A percentile compares a stretch with the other conserved stretches of the same genome.
Evolutionary conservation across 2,113 vertebrate genomes (phyloP).

Genomic region (Saimiri boliviensis): DNA sequence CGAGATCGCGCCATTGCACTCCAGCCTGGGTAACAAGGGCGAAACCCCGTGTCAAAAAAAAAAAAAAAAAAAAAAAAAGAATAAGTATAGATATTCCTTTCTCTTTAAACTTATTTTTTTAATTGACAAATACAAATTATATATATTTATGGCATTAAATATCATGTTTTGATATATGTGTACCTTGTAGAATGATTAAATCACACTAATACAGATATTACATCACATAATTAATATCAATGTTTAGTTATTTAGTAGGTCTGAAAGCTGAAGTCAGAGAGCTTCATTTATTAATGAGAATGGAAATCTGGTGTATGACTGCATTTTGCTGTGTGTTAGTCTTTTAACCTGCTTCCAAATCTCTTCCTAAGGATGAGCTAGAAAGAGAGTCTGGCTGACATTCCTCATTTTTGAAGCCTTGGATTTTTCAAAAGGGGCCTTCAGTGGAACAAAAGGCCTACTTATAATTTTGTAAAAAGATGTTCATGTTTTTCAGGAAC

Average conservation of each 20-base stretch:
- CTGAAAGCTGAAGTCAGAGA: background rate
- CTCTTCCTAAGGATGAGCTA: background rate
- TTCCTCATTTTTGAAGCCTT: background rate
- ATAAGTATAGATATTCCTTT: background rate
- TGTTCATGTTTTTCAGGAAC: background rate
- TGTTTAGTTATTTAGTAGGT: background rate
- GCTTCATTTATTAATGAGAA: background rate
- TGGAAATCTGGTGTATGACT: background rate
- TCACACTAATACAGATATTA: background rate
- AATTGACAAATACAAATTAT: background rate
- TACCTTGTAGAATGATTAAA: background rate
- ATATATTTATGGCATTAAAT: background rate
- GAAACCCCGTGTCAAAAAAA: too few species aligned
- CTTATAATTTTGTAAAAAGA: background rate
- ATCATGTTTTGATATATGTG: background rate
- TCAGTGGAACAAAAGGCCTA: background rate
- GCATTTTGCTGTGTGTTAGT: background rate
- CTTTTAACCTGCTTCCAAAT: background rate
- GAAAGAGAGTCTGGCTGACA: background rate
- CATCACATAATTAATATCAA: background rate
- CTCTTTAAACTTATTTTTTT: background rate
- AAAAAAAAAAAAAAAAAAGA: too few species aligned
- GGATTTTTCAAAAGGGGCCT: background rate
- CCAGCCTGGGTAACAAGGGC: too few species aligned
- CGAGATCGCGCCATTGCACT: too few species aligned